Evolutionary conservation across 2,797 vertebrate genomes (phyloP), one percentile per base, ranked within the genome.

Genomic region (Cuculus canorus): DNA sequence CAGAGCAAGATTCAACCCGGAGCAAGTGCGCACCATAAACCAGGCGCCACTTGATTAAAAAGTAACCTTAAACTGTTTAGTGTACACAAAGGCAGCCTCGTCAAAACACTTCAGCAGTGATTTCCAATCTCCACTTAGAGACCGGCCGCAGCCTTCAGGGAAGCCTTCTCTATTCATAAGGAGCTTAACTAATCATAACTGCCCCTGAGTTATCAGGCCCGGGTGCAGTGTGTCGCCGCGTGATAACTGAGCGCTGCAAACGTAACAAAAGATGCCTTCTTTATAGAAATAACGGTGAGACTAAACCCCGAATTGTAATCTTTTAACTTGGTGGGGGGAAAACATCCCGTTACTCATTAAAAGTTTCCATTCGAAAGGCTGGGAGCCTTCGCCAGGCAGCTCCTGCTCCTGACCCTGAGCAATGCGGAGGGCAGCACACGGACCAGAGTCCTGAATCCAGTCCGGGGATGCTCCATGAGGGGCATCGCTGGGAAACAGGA

Each of bases 291-390:
- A 97, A 96, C 76, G 33, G 93, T 86, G 92, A 97, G 91, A 96
- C 77, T 93, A 96, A 97, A 97, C 94, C 92, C 93, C 87, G 96
- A 96, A 97, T 96, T 97, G 96, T 96, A 97, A 94, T 97, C 97
- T 97, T 97, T 93, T 87, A 91, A 95, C 77, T 84, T 91, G 53
- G 86, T 95, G 87, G 63, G 32, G 24, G 53, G 78, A 96, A 91
- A 91, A 96, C 97, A 91, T 96, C 95, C 96, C 91, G 94, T 78
- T 95, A 93, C 96, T 98, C 97, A 95, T 96, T 96, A 96, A 97
- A 53, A 86, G 95, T 96, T 94, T 84, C 96, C 95, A 97, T 52
- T 88, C 88, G 92, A 69, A 84, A 84, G 15, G 43, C 33, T 80
- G 76, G 50, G 69, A 95, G 90, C 86, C 95, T 81, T 22, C 95